These are phyloP conservation scores for Myotis myotis DNA, from an alignment of 2,797 vertebrate species.

Conservation along the genomic window DNA sequence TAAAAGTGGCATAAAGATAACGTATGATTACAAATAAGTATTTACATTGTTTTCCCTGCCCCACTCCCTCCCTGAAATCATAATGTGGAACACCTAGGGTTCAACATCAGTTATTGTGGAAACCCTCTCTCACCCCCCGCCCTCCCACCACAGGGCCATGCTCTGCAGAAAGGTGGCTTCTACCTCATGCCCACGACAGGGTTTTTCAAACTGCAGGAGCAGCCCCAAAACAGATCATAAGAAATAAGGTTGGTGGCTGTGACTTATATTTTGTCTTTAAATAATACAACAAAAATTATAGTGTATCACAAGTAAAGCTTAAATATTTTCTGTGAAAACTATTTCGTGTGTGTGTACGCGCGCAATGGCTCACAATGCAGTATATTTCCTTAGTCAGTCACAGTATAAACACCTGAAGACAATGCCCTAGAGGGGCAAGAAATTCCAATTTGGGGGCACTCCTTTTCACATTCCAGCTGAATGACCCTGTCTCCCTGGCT, in stretches of 20 bases:
- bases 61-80: neutral
- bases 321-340: neutral
- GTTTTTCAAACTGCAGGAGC: neutral
- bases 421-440: neutral
- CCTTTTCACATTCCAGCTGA: neutral
- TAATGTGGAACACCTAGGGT: conserved; percentile 38
- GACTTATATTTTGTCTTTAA: neutral
- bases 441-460: neutral
- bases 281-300: neutral
- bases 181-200: neutral
- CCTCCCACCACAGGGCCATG: neutral
- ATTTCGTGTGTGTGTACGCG: neutral
- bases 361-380: neutral
- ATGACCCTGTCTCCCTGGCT: neutral
- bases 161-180: neutral
- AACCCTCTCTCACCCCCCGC: neutral
- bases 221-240: neutral
- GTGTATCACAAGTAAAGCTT: neutral
- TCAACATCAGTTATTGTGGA: neutral
- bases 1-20: conserved; percentile 31
- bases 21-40: conserved; percentile 30
- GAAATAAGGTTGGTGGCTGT: neutral
- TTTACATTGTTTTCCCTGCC: conserved; percentile 39
- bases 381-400: neutral
- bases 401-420: neutral